phyloP scores from a whole-genome alignment of 1,140 invertebrate species.

The Drosophila sucinea region DNA sequence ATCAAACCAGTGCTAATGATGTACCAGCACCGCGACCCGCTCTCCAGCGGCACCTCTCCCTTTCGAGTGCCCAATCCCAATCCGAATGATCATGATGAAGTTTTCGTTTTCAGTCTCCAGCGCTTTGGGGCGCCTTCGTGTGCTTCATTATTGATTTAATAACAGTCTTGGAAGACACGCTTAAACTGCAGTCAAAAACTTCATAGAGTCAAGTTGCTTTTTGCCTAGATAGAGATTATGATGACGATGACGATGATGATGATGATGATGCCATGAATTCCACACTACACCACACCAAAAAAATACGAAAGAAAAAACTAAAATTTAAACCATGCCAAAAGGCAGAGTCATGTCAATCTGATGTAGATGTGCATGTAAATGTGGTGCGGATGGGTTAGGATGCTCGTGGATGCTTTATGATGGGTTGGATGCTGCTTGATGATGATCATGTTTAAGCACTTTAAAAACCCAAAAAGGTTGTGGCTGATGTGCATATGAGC shows the following conservation, averaged over 20 bases:
- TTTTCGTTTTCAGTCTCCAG: slow-evolving; percentile 42
- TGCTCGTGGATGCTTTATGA: neutral
- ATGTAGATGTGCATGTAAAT: slow-evolving; percentile 27
- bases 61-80: neutral
- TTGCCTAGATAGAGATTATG: slow-evolving; percentile 54
- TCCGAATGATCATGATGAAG: slow-evolving; percentile 57
- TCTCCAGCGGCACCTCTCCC: neutral
- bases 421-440: neutral
- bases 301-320: slow-evolving; percentile 28
- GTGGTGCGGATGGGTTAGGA: slow-evolving; percentile 3
- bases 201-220: slow-evolving; percentile 53
- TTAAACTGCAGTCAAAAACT: slow-evolving; percentile 63
- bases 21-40: slow-evolving; percentile 28
- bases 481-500: slow-evolving; percentile 48
- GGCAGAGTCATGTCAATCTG: slow-evolving; percentile 55
- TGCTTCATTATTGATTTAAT: slow-evolving; percentile 82
- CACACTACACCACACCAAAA: slow-evolving; percentile 44
- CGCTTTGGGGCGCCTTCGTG: slow-evolving; percentile 70
- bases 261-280: slow-evolving; percentile 71
- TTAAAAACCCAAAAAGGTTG: slow-evolving; percentile 26
- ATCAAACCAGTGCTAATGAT: slow-evolving; percentile 70
- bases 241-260: slow-evolving; percentile 42
- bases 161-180: slow-evolving; percentile 79
- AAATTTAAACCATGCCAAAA: slow-evolving; percentile 57
- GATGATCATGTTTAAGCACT: slow-evolving; percentile 16